Evolutionary conservation across 2,888 invertebrate genomes (phyloP).

Genomic region (Pardosa pseudoannulata): DNA sequence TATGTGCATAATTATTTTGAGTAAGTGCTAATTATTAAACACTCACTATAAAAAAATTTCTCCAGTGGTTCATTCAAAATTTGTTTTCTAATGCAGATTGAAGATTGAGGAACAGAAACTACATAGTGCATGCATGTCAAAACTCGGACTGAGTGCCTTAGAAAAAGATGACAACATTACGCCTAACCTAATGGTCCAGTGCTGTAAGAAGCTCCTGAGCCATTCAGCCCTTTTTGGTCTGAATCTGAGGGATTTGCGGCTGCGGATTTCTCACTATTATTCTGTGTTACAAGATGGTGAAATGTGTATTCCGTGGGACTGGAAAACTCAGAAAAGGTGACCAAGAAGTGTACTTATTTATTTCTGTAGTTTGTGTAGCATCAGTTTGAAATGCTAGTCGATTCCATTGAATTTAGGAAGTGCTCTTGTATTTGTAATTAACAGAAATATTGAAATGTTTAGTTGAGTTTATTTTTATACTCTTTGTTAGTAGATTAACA

Average conservation of each 20-base stretch:
- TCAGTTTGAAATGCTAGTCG: no score
- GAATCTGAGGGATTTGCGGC: constrained; percentile 83
- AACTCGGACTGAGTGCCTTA: constrained; percentile 85
- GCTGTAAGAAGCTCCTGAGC: constrained; percentile 85
- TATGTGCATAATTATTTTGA: no score
- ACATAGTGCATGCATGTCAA: constrained; percentile 82
- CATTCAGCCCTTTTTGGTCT: constrained; percentile 78
- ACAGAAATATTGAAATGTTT: no score
- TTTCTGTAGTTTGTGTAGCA: neutral
- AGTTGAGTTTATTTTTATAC: no score
- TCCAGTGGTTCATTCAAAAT: no score
- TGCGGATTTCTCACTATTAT: constrained; percentile 93
- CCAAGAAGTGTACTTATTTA: neutral
- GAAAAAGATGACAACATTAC: constrained; percentile 94
- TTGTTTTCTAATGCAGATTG: constrained; percentile 75
- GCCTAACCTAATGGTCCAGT: constrained; percentile 91
- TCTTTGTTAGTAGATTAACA: no score
- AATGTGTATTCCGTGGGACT: constrained; percentile 95
- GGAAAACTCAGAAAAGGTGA: constrained; percentile 79
- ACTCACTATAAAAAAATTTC: no score
- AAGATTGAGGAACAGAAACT: constrained; percentile 85
- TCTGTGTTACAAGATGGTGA: constrained; percentile 93
- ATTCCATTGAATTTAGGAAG: no score
- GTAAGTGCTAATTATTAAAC: no score
- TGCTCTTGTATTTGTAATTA: no score